These are phyloP conservation scores for Chrysemys picta DNA, from an alignment of 2,113 vertebrate species.

Conservation along the genomic window DNA sequence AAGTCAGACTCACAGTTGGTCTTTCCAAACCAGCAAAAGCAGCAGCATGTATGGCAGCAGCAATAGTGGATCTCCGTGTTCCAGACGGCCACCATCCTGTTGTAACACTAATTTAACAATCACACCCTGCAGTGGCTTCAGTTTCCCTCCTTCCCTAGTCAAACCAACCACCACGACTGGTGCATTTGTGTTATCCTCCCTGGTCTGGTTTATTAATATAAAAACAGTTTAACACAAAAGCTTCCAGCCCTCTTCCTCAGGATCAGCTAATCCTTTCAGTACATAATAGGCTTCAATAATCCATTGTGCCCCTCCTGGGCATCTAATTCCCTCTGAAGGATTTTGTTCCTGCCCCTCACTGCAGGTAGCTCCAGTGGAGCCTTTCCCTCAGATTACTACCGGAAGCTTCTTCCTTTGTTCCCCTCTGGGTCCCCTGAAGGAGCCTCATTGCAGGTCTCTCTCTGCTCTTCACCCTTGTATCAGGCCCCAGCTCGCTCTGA, in stretches of 20 bases:
- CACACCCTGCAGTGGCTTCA: slow-evolving; percentile 24
- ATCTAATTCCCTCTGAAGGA: not conserved
- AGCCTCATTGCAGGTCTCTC: not conserved
- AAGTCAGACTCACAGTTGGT: not conserved
- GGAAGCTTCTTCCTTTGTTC: not conserved
- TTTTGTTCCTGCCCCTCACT: not conserved
- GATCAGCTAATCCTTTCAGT: not conserved
- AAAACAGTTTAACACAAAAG: not conserved
- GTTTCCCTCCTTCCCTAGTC: not conserved
- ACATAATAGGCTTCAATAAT: not conserved
- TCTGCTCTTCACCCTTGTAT: not conserved
- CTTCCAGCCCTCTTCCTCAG: not conserved
- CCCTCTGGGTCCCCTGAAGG: not conserved
- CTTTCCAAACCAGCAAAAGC: not conserved
- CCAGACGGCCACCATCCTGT: fast-evolving
- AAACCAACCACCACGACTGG: not conserved
- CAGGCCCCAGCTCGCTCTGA: not conserved
- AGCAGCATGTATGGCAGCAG: not conserved
- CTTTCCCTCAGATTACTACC: not conserved
- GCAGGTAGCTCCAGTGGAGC: not conserved
- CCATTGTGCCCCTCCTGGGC: not conserved
- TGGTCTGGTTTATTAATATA: slow-evolving; percentile 28
- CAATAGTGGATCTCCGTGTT: not conserved
- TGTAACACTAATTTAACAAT: not conserved
- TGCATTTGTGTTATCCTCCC: not conserved